These are phyloP conservation scores for Parasteatoda tepidariorum DNA, from an alignment of 1,140 invertebrate genomes.

Conservation along the genomic window DNA sequence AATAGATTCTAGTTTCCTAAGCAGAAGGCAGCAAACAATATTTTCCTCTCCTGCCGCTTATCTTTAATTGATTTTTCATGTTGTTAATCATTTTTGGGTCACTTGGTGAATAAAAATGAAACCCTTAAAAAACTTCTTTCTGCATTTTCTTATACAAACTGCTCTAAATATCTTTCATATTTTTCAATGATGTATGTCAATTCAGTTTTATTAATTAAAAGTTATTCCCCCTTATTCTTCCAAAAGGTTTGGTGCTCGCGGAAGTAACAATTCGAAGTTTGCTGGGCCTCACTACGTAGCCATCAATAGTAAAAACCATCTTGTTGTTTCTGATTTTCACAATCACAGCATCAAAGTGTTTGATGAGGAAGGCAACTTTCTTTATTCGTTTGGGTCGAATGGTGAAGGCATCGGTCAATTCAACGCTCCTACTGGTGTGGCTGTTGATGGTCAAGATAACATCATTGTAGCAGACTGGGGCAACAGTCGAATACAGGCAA, in stretches of 20 bases:
- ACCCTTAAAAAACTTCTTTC: too few species aligned
- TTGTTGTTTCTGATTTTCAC: conserved; percentile 84
- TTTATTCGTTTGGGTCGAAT: conserved; percentile 70
- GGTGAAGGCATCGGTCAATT: conserved; percentile 72
- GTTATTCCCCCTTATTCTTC: too few species aligned
- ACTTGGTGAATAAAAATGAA: too few species aligned
- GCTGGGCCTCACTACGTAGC: conserved; percentile 75
- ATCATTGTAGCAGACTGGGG: conserved; percentile 76
- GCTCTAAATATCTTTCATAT: too few species aligned
- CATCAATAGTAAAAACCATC: conserved; percentile 71
- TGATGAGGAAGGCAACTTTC: conserved; percentile 68
- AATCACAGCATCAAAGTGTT: conserved; percentile 82
- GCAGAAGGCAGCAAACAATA: too few species aligned
- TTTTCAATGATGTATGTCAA: too few species aligned
- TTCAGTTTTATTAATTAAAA: too few species aligned
- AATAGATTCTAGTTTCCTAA: too few species aligned
- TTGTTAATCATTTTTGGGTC: too few species aligned
- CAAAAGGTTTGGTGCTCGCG: conserved; percentile 69
- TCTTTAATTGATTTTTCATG: too few species aligned
- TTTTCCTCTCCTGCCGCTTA: too few species aligned
- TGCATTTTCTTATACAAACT: too few species aligned
- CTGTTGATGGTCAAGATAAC: conserved; percentile 73
- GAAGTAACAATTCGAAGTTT: conserved; percentile 70
- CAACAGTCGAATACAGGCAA: conserved; percentile 73
- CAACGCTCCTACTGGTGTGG: conserved; percentile 74